phyloP scores from a whole-genome alignment of 2,797 vertebrate genomes.

The Bucorvus abyssinicus region DNA sequence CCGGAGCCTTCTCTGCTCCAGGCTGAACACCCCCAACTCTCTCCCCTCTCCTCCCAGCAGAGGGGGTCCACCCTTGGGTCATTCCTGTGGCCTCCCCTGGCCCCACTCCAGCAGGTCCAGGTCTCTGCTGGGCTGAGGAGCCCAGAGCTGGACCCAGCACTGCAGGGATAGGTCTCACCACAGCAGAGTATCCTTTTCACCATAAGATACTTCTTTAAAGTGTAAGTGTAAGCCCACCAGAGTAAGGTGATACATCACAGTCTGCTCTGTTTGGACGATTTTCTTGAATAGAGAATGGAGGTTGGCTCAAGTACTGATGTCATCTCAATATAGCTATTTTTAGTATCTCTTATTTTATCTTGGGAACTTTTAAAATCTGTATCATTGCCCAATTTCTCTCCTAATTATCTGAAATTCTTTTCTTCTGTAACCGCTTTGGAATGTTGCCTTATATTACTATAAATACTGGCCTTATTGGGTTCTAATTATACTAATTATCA shows the following conservation, averaged over 20 bases:
- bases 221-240: background rate
- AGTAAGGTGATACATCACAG: background rate
- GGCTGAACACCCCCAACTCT: too few relatives aligned
- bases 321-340: conserved; percentile 44
- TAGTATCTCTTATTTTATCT: conserved; percentile 49
- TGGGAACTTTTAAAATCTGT: background rate
- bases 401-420: conserved; percentile 40
- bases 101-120: too few relatives aligned
- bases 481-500: background rate
- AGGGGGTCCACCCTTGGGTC: too few relatives aligned
- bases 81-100: too few relatives aligned
- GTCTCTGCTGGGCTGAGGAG: too few relatives aligned
- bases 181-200: background rate
- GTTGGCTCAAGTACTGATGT: background rate
- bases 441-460: conserved; percentile 18
- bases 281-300: conserved; percentile 13
- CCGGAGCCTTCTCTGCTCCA: too few relatives aligned
- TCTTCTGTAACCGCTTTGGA: conserved; percentile 17
- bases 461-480: background rate
- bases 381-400: conserved; percentile 22
- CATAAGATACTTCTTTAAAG: background rate
- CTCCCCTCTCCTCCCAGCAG: too few relatives aligned
- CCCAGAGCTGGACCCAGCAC: too few relatives aligned
- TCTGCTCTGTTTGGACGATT: background rate
- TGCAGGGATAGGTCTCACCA: too few relatives aligned